Percentiles rank a stretch among this genome's conserved stretches.
These are phyloP conservation scores for Oreochromis grahami DNA, from an alignment of 2,797 vertebrate genomes.

Conservation along the genomic window DNA sequence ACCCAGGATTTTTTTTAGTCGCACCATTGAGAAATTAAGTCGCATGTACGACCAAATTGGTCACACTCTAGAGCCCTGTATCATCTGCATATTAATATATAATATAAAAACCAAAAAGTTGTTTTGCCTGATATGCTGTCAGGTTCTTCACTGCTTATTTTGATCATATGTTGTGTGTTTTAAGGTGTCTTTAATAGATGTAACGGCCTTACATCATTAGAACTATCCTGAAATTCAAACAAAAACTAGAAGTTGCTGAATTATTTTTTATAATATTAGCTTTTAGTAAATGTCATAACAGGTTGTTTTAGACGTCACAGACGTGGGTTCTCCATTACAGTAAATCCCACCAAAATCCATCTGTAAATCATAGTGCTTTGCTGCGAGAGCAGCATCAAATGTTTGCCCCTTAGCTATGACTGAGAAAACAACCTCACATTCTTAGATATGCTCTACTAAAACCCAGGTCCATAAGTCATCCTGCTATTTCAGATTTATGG, in stretches of 20 bases:
- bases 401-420: not conserved
- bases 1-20: no score
- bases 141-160: no score
- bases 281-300: not conserved
- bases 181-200: no score
- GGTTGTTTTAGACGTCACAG: not conserved
- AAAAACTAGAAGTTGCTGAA: not conserved
- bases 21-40: no score
- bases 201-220: not conserved
- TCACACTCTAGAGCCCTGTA: no score
- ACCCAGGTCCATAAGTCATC: not conserved
- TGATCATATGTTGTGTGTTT: no score
- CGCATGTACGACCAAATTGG: no score
- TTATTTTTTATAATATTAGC: not conserved
- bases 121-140: no score
- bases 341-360: not conserved
- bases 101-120: no score
- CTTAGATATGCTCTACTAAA: not conserved
- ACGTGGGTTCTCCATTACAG: not conserved
- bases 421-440: not conserved
- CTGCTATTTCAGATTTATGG: not conserved
- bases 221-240: not conserved
- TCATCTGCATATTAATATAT: no score
- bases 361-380: conserved; percentile 1
- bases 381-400: not conserved